Evolutionary conservation across 2,797 vertebrate genomes (phyloP).

Genomic region (Tadarida brasiliensis): DNA sequence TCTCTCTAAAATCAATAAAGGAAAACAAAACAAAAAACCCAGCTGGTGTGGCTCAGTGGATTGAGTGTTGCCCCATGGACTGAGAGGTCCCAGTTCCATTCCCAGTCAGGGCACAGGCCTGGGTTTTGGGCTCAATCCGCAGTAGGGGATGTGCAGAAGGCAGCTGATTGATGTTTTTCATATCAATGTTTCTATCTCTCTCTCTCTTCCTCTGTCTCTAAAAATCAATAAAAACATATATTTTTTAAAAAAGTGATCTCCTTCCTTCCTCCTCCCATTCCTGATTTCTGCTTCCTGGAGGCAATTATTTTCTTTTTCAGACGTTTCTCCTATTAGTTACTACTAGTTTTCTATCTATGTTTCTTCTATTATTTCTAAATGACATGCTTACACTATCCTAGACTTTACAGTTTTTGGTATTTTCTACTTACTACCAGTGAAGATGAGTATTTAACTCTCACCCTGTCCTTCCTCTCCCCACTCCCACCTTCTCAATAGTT

Average conservation of each 20-base stretch:
- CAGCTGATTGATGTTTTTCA: too few species aligned
- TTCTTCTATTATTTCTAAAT: conserved; percentile 25
- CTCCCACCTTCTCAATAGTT: not conserved
- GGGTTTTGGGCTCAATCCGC: too few species aligned
- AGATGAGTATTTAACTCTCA: not conserved
- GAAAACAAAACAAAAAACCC: not conserved
- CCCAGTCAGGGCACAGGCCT: too few species aligned
- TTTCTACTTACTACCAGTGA: conserved; percentile 7
- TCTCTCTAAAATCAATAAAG: not conserved
- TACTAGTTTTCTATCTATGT: not conserved
- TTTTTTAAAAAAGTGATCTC: not conserved
- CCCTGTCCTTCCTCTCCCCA: not conserved
- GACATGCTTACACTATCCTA: not conserved
- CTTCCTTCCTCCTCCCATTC: not conserved
- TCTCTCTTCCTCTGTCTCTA: too few species aligned
- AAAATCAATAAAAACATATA: too few species aligned
- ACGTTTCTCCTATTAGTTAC: not conserved
- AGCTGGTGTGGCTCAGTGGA: too few species aligned
- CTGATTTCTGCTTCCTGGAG: conserved; percentile 17
- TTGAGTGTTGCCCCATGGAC: too few species aligned
- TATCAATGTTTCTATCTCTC: too few species aligned
- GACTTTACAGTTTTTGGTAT: conserved; percentile 15
- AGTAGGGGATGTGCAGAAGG: too few species aligned
- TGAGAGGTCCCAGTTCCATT: too few species aligned
- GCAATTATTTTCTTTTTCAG: conserved; percentile 10